A percentile compares a stretch with the other conserved stretches of the same genome.
phyloP scores from a whole-genome alignment of 2,888 invertebrate genomes.

The Apomyelois bistriatella region DNA sequence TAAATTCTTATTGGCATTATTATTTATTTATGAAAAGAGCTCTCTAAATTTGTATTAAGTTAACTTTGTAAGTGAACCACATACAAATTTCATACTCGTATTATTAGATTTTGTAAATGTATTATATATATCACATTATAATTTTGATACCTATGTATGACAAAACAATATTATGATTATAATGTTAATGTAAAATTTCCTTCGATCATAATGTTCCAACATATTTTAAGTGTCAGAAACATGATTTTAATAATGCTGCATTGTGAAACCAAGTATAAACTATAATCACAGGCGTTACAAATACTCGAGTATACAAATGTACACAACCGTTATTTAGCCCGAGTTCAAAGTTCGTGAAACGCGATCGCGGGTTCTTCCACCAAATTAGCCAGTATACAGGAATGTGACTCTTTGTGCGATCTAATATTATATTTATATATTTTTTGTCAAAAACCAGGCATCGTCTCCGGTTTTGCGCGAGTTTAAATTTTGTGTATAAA shows the following conservation, averaged over 20 bases:
- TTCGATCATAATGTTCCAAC: not conserved
- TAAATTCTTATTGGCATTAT: too few relatives aligned
- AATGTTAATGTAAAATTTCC: too few relatives aligned
- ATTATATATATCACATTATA: too few relatives aligned
- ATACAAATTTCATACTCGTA: too few relatives aligned
- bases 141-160: too few relatives aligned
- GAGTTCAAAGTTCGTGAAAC: slow-evolving; percentile 37
- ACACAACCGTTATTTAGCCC: slow-evolving; percentile 20
- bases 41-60: too few relatives aligned
- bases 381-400: not conserved
- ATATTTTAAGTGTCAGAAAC: not conserved
- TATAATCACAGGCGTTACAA: slow-evolving; percentile 2
- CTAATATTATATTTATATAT: not conserved
- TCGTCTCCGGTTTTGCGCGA: too few relatives aligned
- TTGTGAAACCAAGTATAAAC: not conserved
- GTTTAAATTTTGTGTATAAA: too few relatives aligned
- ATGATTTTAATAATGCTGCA: not conserved
- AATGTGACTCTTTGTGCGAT: not conserved
- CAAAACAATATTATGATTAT: too few relatives aligned
- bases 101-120: too few relatives aligned
- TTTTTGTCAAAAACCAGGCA: not conserved
- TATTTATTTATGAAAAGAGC: too few relatives aligned
- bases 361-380: slow-evolving; percentile 32
- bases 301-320: slow-evolving; percentile 11
- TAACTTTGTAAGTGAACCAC: too few relatives aligned